Conservation (phyloP, 2,113 vertebrate species). For the Parotia lawesii region DNA sequence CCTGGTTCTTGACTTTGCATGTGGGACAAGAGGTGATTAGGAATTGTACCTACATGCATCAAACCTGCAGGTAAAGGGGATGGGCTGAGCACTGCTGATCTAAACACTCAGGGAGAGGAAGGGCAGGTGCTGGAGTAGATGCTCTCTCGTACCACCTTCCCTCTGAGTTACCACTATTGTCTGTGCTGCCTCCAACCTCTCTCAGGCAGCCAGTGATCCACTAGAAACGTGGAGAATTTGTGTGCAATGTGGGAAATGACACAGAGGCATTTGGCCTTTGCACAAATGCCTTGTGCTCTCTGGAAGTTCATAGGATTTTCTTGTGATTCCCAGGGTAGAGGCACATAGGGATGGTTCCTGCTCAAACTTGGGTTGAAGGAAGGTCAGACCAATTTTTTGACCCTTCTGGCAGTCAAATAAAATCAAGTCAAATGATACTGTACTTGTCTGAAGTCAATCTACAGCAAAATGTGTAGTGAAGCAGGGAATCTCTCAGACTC, state of each 20-base stretch:
- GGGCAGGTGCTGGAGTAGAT: background rate
- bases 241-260: background rate
- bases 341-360: background rate
- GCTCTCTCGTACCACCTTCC: background rate
- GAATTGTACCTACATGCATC: background rate
- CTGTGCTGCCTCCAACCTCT: background rate
- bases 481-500: background rate
- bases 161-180: background rate
- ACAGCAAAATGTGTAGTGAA: background rate
- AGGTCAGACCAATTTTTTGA: background rate
- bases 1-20: background rate
- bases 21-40: background rate
- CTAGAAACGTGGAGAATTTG: background rate
- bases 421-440: background rate
- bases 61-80: background rate
- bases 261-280: background rate
- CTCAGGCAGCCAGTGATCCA: background rate
- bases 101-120: background rate
- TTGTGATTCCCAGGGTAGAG: background rate
- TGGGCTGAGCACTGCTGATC: background rate
- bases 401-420: background rate
- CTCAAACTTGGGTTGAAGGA: background rate
- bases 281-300: background rate
- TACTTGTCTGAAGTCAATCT: background rate
- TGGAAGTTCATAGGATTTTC: background rate